Percentiles rank a stretch among this genome's conserved stretches.
These are phyloP conservation scores for Buphagus erythrorhynchus DNA, from an alignment of 2,797 vertebrate species.

Conservation along the genomic window DNA sequence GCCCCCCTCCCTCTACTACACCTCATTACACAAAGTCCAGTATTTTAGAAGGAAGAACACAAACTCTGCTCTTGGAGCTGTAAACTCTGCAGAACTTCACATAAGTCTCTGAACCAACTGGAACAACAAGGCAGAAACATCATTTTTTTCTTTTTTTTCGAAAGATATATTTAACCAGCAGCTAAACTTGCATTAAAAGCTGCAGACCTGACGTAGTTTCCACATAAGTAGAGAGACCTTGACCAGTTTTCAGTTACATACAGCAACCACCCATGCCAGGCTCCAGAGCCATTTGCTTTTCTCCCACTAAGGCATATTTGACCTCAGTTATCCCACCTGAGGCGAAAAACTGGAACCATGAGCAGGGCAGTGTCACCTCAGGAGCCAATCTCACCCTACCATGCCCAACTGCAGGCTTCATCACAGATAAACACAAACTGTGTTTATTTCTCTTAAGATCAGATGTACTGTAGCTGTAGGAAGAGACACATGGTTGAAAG, in stretches of 20 bases:
- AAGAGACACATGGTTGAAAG: rapidly evolving
- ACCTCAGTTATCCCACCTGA: background rate
- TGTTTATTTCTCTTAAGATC: background rate
- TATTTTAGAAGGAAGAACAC: background rate
- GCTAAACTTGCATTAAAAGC: background rate
- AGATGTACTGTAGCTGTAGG: background rate
- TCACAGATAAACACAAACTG: background rate
- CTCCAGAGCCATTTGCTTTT: background rate
- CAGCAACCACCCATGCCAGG: rapidly evolving
- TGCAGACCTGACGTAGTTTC: background rate
- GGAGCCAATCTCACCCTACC: background rate
- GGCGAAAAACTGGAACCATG: background rate
- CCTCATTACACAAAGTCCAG: background rate
- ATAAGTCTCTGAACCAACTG: rapidly evolving
- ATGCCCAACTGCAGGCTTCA: background rate
- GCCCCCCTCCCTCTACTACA: background rate
- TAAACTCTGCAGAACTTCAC: background rate
- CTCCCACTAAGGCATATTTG: background rate
- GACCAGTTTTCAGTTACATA: background rate
- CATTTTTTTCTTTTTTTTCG: background rate
- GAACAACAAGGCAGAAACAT: background rate
- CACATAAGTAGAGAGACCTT: rapidly evolving
- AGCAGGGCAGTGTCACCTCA: background rate
- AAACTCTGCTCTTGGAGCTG: background rate
- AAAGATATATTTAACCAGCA: background rate